These are phyloP conservation scores for Salvator merianae DNA, from an alignment of 2,113 vertebrate genomes.

Conservation along the genomic window DNA sequence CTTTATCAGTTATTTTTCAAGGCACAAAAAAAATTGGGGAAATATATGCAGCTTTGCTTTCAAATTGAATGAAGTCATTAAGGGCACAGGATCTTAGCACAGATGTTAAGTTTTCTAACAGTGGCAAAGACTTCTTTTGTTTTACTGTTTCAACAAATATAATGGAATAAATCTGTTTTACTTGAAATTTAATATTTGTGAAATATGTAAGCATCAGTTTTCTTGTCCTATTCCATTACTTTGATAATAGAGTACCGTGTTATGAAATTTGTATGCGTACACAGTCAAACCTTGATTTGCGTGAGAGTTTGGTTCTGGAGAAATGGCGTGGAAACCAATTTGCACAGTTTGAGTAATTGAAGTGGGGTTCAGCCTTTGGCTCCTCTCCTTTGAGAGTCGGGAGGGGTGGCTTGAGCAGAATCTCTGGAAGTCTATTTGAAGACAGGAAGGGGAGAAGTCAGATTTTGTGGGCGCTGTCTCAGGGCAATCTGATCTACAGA, in stretches of 20 bases:
- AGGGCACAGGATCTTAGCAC: not conserved
- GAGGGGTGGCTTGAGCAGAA: too few relatives aligned
- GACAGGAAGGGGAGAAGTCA: too few relatives aligned
- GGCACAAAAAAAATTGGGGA: not conserved
- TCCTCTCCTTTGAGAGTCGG: too few relatives aligned
- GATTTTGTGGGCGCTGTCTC: too few relatives aligned
- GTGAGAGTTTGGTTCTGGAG: too few relatives aligned
- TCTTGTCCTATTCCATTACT: not conserved
- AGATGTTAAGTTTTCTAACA: conserved; percentile 7
- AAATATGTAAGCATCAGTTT: not conserved
- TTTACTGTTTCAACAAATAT: not conserved
- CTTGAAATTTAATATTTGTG: not conserved
- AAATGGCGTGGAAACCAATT: too few relatives aligned
- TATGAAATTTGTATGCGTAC: too few relatives aligned
- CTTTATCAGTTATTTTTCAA: not conserved
- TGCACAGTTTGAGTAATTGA: too few relatives aligned
- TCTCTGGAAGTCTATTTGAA: too few relatives aligned
- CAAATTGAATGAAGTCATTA: not conserved
- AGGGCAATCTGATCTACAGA: too few relatives aligned
- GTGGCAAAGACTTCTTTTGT: not conserved
- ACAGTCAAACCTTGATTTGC: too few relatives aligned
- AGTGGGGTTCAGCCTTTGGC: too few relatives aligned
- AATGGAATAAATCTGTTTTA: conserved; percentile 11
- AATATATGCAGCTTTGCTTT: conserved; percentile 14
- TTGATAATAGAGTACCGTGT: not conserved